Evolutionary conservation across 2,113 vertebrate species (phyloP), one percentile per base, ranked within the genome.

Genomic region (Leptocoma aspasia): DNA sequence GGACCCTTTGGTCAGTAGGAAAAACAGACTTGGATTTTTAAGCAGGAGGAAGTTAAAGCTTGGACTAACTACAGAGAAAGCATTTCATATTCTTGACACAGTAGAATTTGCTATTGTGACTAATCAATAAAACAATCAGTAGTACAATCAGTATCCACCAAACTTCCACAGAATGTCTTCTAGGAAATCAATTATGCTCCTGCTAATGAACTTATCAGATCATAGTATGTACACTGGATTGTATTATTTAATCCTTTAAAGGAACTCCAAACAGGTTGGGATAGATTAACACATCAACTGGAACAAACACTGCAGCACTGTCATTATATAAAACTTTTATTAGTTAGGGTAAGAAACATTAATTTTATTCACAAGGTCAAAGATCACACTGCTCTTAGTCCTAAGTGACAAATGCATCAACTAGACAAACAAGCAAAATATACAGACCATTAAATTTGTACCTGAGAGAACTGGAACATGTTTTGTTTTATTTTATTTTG

Each of bases 401-500:
- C 82, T 92, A 60, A 90, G 92, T 63, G 14, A 86, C 82, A 92
- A 92, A 1, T 89, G 12, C 19, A 92, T 75, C 54, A 83, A 77
- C 39, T 18, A 80, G 28, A 83, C 42, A 86, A 96, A 91, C n/a
- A 60, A 77, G 37, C 33, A 94, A 78, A 93, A 91, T 90, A 91
- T 61, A 92, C 37, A 96, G 39, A 90, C 71, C 10, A 45, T 52
- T 18, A 68, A 37, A 76, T 63, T 35, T 88, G n/a, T 69, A 95
- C 91, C 86, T 95, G 92, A 96, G 95, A 83, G 53, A 72, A 91
- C 28, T 92, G 73, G 79, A 95, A 97, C 41, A 68, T 49, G 37
- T 68, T 83, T 76, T 77, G 13, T 33, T 86, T 90, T 68, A 65
- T 49, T 84, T 90, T 85, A 70, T 83, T 82, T 63, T 63, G 64